A percentile compares a stretch with the other conserved stretches of the same genome.
Conservation (phyloP, 2,888 invertebrate species). For the Protodeltote pygarga region DNA sequence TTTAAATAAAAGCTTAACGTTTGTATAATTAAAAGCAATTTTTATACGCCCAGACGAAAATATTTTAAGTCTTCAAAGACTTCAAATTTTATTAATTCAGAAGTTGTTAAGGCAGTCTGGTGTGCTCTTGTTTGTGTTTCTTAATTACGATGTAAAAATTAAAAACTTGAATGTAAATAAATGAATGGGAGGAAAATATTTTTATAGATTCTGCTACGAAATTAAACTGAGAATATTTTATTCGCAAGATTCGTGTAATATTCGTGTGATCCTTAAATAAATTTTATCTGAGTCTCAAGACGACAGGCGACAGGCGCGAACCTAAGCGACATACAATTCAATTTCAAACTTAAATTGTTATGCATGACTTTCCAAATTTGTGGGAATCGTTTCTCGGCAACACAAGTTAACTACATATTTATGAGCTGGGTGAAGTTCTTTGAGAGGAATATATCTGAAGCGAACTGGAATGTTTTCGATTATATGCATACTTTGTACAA, state of each 20-base stretch:
- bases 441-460: slow-evolving; percentile 49
- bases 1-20: slow-evolving; percentile 34
- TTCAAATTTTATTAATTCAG: slow-evolving; percentile 34
- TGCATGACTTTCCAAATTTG: slow-evolving; percentile 62
- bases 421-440: slow-evolving; percentile 55
- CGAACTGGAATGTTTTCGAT: slow-evolving; percentile 48
- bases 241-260: background rate
- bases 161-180: slow-evolving; percentile 17
- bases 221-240: background rate
- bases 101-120: slow-evolving; percentile 27
- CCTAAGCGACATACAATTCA: slow-evolving; percentile 30
- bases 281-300: slow-evolving; percentile 3
- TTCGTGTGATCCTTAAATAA: slow-evolving; percentile 7
- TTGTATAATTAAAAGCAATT: slow-evolving; percentile 23
- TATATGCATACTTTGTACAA: slow-evolving; percentile 74
- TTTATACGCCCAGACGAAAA: slow-evolving; percentile 30
- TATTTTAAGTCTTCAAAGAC: slow-evolving; percentile 29
- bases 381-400: slow-evolving; percentile 46
- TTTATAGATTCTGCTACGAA: background rate
- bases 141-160: slow-evolving; percentile 34
- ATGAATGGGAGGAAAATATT: background rate
- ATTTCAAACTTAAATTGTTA: slow-evolving; percentile 52
- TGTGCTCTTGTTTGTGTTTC: slow-evolving; percentile 36
- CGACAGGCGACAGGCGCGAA: slow-evolving; percentile 4
- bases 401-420: slow-evolving; percentile 63